Percentiles rank a stretch among this genome's conserved stretches.
phyloP scores from a whole-genome alignment of 2,888 invertebrate species.

The Sceliomorpha sp. region DNA sequence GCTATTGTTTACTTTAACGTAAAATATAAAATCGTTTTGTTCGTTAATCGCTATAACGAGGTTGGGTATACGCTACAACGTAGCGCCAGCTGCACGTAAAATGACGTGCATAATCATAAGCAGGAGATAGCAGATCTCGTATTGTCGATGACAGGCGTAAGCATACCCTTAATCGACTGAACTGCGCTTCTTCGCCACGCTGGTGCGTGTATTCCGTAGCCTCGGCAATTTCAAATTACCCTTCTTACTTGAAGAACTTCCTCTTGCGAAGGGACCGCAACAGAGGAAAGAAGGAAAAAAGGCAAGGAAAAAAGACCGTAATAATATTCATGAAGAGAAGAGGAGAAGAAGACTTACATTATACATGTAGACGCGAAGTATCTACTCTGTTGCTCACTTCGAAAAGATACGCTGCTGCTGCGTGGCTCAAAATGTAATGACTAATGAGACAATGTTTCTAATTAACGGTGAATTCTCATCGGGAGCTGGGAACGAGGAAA shows the following conservation, averaged over 20 bases:
- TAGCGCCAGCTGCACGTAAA: conserved; percentile 59
- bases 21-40: no score
- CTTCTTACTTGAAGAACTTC: conserved; percentile 50
- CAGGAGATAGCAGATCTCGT: conserved; percentile 72
- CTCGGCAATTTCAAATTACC: conserved; percentile 52
- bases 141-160: conserved; percentile 74
- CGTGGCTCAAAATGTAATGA: conserved; percentile 46
- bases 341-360: conserved; percentile 37
- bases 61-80: conserved; percentile 38
- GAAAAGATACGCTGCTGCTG: conserved; percentile 27
- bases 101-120: conserved; percentile 71
- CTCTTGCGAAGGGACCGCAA: conserved; percentile 52
- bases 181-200: conserved; percentile 46
- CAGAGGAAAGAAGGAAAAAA: no score
- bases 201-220: conserved; percentile 50
- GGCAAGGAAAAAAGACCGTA: conserved; percentile 41
- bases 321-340: conserved; percentile 50
- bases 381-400: conserved; percentile 43
- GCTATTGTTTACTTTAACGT: no score
- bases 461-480: conserved; percentile 60
- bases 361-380: conserved; percentile 36
- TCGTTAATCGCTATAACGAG: conserved; percentile 35
- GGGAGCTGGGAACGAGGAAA: conserved; percentile 72
- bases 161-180: conserved; percentile 61
- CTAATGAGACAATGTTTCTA: conserved; percentile 56